Conservation (phyloP, 1,140 invertebrate species). For the Monochamus saltuarius region DNA sequence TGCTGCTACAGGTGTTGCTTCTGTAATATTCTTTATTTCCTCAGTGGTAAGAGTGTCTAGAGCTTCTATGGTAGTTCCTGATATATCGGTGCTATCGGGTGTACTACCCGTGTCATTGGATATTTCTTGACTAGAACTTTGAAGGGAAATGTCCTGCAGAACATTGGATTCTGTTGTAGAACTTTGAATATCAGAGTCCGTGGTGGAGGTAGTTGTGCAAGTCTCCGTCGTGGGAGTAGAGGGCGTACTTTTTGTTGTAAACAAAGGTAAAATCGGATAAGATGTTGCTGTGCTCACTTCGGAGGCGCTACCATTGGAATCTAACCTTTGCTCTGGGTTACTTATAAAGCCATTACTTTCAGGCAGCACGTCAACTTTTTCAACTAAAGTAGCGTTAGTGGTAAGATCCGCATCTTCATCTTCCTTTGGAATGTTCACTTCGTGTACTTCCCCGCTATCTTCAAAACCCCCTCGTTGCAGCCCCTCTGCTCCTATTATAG, state of each 20-base stretch:
- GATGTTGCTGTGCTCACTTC: too few species aligned
- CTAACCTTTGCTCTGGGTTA: neutral
- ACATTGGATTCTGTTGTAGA: too few species aligned
- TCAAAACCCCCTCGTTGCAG: slow-evolving; percentile 48
- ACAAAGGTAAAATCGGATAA: too few species aligned
- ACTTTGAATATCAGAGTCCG: neutral
- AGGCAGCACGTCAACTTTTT: too few species aligned
- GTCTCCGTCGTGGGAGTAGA: slow-evolving; percentile 13
- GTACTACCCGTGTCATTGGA: neutral
- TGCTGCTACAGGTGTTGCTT: neutral
- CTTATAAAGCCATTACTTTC: too few species aligned
- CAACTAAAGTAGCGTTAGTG: neutral
- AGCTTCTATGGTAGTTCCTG: slow-evolving; percentile 7
- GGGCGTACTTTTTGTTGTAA: neutral
- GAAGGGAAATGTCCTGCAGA: neutral
- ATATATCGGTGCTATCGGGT: neutral
- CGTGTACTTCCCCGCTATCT: slow-evolving; percentile 43
- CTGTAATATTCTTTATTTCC: neutral
- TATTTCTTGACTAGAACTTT: slow-evolving; percentile 4
- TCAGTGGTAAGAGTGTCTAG: slow-evolving; percentile 9
- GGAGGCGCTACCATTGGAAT: too few species aligned
- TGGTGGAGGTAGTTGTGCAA: too few species aligned
- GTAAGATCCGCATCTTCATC: neutral
- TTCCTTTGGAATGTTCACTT: slow-evolving; percentile 20
- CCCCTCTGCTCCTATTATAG: slow-evolving; percentile 52